Evolutionary conservation across 2,113 vertebrate genomes (phyloP), one percentile per base, ranked within the genome.

Genomic region (Xiphophorus maculatus): DNA sequence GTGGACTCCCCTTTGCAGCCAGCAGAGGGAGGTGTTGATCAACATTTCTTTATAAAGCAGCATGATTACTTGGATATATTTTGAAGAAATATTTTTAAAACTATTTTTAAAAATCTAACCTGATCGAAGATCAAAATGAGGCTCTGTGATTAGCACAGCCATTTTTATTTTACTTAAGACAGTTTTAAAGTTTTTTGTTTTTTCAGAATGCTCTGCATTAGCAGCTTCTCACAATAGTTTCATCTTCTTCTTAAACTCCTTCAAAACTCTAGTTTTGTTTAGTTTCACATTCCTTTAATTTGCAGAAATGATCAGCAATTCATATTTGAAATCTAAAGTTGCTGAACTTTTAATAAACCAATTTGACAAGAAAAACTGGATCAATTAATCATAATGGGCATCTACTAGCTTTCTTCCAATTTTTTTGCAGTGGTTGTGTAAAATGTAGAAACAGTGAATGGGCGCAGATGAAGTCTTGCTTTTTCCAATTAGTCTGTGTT

Each of bases 21-120:
- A 85, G 51, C 5, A 93, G 90, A 74, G 70, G 2, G 73, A 10
- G 66, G 10, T 80, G 67, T 84, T 83, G 61, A 11, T 73, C 29
- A 63, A 72, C 60, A 7, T 80, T 78, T 8, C 10, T 2, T 29
- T 3, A 29, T 7, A 62, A 67, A 29, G n/a, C 30, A 30, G 11
- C 1, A 63, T 6, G 5, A 9, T n/a, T 9, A 7, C 62, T 9
- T 22, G n/a, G 51, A 58, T 8, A 10, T 3, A 3, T 58, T 25
- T 48, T 17, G 4, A 42, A 42, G 40, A 42, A 42, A 42, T 12
- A 48, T 48, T 48, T 48, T 15, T 44, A 33, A 33, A 33, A 33
- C 5, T 33, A 33, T 33, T 33, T 33, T 37, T 37, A 12, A 3
- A 12, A 37, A 12, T 12, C 2, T 3, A 37, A 12, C 35, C 32